phyloP scores from a whole-genome alignment of 2,888 invertebrate species.

The Trissolcus brochymenae region DNA sequence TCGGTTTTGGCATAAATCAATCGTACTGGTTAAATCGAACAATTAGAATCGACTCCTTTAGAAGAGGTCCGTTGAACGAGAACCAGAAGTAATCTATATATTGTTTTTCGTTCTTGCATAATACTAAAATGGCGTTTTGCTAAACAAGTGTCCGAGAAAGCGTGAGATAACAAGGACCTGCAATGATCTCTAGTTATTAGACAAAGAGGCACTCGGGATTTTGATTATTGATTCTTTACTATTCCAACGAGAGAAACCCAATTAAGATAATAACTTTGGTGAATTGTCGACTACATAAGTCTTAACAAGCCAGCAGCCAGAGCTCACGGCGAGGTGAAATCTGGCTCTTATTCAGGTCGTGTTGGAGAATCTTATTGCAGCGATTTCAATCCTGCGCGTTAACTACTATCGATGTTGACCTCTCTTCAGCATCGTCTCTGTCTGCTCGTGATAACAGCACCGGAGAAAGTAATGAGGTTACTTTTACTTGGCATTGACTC shows the following conservation, averaged over 20 bases:
- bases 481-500: constrained; percentile 50
- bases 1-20: too few species aligned
- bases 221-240: constrained; percentile 27
- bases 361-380: constrained; percentile 46
- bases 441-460: constrained; percentile 37
- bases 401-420: constrained; percentile 67
- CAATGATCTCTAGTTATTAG: constrained; percentile 45
- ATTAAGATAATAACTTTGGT: constrained; percentile 1
- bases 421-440: constrained; percentile 28
- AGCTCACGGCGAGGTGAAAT: constrained; percentile 50
- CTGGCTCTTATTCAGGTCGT: constrained; percentile 43
- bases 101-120: constrained; percentile 64
- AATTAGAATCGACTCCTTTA: not conserved
- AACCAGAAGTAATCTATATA: constrained; percentile 59
- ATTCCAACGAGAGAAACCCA: constrained; percentile 33
- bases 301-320: not conserved
- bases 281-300: not conserved
- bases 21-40: too few species aligned
- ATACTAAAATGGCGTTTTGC: constrained; percentile 57
- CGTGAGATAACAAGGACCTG: constrained; percentile 63
- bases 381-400: constrained; percentile 48
- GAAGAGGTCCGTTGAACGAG: not conserved
- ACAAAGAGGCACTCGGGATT: constrained; percentile 22
- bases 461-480: constrained; percentile 68
- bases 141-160: constrained; percentile 67